Evolutionary conservation across 2,888 invertebrate genomes (phyloP).

Genomic region (Sphaerophoria taeniata): DNA sequence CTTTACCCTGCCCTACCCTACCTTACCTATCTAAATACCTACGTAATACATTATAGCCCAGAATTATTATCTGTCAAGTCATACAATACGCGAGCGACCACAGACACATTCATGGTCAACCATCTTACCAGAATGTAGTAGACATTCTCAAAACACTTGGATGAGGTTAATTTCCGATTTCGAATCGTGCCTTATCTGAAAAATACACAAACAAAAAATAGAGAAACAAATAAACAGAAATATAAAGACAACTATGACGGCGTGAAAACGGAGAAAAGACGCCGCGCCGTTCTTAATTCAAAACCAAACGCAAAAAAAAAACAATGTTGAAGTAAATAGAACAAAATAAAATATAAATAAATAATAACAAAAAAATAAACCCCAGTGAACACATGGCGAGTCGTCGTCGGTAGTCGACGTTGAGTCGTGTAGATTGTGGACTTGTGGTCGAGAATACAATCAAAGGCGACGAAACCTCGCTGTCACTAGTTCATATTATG

Average conservation of each 20-base stretch:
- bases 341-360: slow-evolving; percentile 47
- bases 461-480: slow-evolving; percentile 38
- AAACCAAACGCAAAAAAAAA: not conserved
- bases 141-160: slow-evolving; percentile 15
- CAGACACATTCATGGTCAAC: slow-evolving; percentile 47
- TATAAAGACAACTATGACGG: not conserved
- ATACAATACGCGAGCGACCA: slow-evolving; percentile 51
- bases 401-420: slow-evolving; percentile 10
- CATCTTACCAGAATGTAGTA: slow-evolving; percentile 27
- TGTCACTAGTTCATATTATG: not conserved
- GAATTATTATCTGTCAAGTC: slow-evolving; percentile 64
- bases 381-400: slow-evolving; percentile 37
- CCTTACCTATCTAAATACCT: not conserved
- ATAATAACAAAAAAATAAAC: slow-evolving; percentile 10
- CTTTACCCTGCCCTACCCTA: not conserved
- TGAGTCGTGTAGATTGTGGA: not conserved
- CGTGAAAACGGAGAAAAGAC: slow-evolving; percentile 2
- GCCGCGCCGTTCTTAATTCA: slow-evolving; percentile 1
- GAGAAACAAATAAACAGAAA: slow-evolving; percentile 19
- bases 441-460: slow-evolving; percentile 35
- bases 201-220: slow-evolving; percentile 14
- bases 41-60: slow-evolving; percentile 43
- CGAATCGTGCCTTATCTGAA: slow-evolving; percentile 68
- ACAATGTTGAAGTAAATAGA: slow-evolving; percentile 54
- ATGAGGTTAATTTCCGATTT: slow-evolving; percentile 68